A percentile compares a stretch with the other conserved stretches of the same genome.
Conservation (phyloP, 2,797 vertebrate genomes). For the Craterocephalus amniculus region DNA sequence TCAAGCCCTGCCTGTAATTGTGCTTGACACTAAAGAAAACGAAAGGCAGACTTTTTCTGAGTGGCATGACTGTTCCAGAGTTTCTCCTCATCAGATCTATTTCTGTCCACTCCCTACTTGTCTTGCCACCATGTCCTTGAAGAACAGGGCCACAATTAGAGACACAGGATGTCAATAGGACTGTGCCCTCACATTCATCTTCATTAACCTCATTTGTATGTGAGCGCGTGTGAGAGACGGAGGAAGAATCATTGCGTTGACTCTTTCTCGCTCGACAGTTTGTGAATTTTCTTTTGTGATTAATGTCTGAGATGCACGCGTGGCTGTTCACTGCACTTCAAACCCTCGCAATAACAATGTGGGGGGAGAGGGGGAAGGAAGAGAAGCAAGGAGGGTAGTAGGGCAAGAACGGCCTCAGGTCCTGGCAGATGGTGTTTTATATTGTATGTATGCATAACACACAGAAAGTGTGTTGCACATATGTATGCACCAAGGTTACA, state of each 20-base stretch:
- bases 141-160: slow-evolving; percentile 77
- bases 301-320: slow-evolving; percentile 7
- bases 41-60: slow-evolving; percentile 47
- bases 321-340: slow-evolving; percentile 32
- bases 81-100: slow-evolving; percentile 63
- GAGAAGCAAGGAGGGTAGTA: slow-evolving; percentile 81
- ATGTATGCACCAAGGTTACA: slow-evolving; percentile 46
- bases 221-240: slow-evolving; percentile 23
- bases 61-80: slow-evolving; percentile 44
- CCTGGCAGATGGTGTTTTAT: slow-evolving; percentile 84
- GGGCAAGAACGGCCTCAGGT: slow-evolving; percentile 85
- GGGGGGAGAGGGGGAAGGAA: slow-evolving; percentile 38
- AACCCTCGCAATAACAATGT: slow-evolving; percentile 45
- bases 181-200: slow-evolving; percentile 80
- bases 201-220: slow-evolving; percentile 83
- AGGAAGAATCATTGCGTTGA: slow-evolving; percentile 20
- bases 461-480: slow-evolving; percentile 64
- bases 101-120: slow-evolving; percentile 60
- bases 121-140: slow-evolving; percentile 72
- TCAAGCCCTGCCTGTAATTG: slow-evolving; percentile 46
- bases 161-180: slow-evolving; percentile 77
- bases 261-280: slow-evolving; percentile 13
- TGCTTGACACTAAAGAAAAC: slow-evolving; percentile 49
- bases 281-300: slow-evolving; percentile 34
- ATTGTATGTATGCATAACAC: slow-evolving; percentile 76